Evolutionary conservation across 1,140 invertebrate species (phyloP).

Genomic region (Bombyx mandarina): DNA sequence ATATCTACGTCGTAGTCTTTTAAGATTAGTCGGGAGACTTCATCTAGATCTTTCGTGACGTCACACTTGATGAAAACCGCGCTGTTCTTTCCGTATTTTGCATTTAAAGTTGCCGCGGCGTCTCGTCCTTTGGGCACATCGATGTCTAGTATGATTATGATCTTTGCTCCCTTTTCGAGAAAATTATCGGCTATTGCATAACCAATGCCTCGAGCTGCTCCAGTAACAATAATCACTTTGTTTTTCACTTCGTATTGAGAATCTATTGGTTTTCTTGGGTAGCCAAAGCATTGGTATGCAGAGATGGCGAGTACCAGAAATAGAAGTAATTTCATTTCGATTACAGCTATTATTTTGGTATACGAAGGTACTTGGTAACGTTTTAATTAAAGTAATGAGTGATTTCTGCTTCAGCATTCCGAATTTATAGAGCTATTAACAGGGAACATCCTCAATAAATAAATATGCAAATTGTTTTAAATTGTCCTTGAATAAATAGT

Average conservation of each 20-base stretch:
- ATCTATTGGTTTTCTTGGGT: no score
- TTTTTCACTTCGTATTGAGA: slow-evolving; percentile 12
- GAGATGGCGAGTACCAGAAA: no score
- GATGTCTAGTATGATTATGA: slow-evolving; percentile 2
- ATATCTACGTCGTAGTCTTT: slow-evolving; percentile 71
- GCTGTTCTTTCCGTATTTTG: slow-evolving; percentile 57
- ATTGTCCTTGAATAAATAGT: no score
- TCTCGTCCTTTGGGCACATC: not conserved
- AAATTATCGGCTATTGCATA: slow-evolving; percentile 1
- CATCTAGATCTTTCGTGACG: slow-evolving; percentile 48
- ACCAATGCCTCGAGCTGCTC: not conserved
- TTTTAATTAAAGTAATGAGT: no score
- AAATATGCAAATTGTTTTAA: no score
- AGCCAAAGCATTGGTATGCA: no score
- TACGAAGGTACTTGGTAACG: no score
- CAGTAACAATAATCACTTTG: slow-evolving; percentile 20
- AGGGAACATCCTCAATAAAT: no score
- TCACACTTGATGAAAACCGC: slow-evolving; percentile 66
- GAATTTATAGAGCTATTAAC: no score
- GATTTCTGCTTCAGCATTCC: no score
- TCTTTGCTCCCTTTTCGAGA: not conserved
- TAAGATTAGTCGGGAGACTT: slow-evolving; percentile 43
- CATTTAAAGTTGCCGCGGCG: slow-evolving; percentile 26
- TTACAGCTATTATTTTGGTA: no score
- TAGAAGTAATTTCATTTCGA: no score